phyloP scores from a whole-genome alignment of 2,113 vertebrate species.

The Oriolus oriolus region DNA sequence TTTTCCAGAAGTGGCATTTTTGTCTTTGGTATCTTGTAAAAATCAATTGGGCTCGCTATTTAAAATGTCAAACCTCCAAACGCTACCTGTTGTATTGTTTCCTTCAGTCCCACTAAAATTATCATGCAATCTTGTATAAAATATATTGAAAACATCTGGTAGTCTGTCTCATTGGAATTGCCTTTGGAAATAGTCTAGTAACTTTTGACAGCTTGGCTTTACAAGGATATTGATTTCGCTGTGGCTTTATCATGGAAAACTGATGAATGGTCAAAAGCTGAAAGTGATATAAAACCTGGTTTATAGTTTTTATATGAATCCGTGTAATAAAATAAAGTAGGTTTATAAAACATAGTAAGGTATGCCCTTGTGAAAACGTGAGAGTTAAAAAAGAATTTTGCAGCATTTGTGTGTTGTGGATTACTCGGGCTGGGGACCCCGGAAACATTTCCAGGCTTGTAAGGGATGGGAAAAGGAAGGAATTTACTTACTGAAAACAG shows the following conservation, averaged over 20 bases:
- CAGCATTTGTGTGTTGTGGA: background rate
- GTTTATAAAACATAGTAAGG: constrained; percentile 41
- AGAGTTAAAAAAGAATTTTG: background rate
- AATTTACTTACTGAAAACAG: background rate
- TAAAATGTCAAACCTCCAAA: constrained; percentile 37
- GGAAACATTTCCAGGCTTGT: background rate
- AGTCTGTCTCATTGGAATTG: constrained; percentile 53
- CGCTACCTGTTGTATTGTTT: constrained; percentile 37
- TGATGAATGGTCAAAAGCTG: constrained; percentile 55
- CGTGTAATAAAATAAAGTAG: constrained; percentile 44
- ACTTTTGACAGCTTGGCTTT: constrained; percentile 60
- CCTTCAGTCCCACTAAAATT: constrained; percentile 12
- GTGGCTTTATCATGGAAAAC: constrained; percentile 49
- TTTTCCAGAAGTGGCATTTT: constrained; percentile 16
- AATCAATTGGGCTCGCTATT: constrained; percentile 41
- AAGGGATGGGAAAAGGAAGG: background rate
- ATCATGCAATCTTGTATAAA: constrained; percentile 46
- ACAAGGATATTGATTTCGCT: constrained; percentile 55
- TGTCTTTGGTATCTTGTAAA: constrained; percentile 38
- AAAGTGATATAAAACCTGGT: constrained; percentile 28
- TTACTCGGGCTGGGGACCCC: background rate
- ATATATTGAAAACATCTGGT: constrained; percentile 59
- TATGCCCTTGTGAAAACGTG: constrained; percentile 17
- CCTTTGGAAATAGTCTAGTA: constrained; percentile 64
- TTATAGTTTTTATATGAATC: constrained; percentile 51